Conservation (phyloP, 2,113 vertebrate genomes). For the Sisor rabdophorus region DNA sequence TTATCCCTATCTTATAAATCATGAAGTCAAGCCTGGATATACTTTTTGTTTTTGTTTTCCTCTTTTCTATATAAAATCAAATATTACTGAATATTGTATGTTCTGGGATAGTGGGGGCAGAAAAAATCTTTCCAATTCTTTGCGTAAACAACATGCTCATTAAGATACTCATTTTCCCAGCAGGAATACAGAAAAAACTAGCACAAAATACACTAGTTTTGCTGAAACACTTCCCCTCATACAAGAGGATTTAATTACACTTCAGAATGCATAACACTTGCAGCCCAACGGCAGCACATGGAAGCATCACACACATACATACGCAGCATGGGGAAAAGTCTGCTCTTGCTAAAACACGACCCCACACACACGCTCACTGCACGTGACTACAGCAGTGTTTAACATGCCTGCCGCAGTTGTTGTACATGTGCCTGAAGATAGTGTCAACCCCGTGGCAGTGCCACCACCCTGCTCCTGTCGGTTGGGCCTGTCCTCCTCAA, state of each 20-base stretch:
- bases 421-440: constrained; percentile 65
- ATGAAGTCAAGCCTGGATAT: constrained; percentile 31
- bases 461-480: constrained; percentile 41
- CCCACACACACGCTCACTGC: constrained; percentile 31
- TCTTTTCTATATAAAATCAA: constrained; percentile 57
- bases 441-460: constrained; percentile 44
- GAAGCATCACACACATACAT: constrained; percentile 33
- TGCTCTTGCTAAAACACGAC: constrained; percentile 36
- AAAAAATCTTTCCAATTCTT: constrained; percentile 46
- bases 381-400: constrained; percentile 60
- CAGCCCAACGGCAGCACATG: constrained; percentile 32
- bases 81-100: constrained; percentile 53
- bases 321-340: constrained; percentile 41
- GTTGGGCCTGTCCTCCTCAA: constrained; percentile 46
- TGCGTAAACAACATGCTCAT: constrained; percentile 65
- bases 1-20: neutral
- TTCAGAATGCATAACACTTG: constrained; percentile 35
- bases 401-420: constrained; percentile 68
- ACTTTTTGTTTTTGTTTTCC: constrained; percentile 42
- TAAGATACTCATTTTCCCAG: constrained; percentile 65
- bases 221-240: constrained; percentile 39
- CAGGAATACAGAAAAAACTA: constrained; percentile 57
- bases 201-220: constrained; percentile 58
- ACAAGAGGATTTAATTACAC: constrained; percentile 50
- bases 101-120: constrained; percentile 15